Evolutionary conservation across 2,888 invertebrate genomes (phyloP).

Genomic region (Invenusta paracnida): DNA sequence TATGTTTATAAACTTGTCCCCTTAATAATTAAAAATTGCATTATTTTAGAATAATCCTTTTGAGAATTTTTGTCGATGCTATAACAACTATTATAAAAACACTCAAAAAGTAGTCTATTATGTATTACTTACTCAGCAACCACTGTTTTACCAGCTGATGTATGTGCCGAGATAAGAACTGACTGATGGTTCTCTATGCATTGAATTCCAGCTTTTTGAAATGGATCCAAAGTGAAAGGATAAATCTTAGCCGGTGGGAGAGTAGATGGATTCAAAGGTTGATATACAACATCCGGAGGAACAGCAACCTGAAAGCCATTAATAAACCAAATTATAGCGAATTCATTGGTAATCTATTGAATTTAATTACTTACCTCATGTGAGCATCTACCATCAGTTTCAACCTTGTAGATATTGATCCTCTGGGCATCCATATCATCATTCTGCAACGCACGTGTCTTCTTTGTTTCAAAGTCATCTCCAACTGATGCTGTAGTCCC

Average conservation of each 20-base stretch:
- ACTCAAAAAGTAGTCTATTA: no score
- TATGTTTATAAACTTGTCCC: no score
- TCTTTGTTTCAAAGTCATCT: not conserved
- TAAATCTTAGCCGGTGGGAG: conserved; percentile 78
- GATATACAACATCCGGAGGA: conserved; percentile 43
- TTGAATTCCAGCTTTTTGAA: conserved; percentile 89
- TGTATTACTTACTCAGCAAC: conserved; percentile 76
- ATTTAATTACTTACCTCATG: conserved; percentile 73
- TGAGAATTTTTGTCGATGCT: no score
- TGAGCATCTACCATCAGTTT: conserved; percentile 83
- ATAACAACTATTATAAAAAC: no score
- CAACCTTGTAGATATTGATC: conserved; percentile 79
- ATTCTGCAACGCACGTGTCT: not conserved
- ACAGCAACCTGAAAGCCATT: conserved; percentile 56
- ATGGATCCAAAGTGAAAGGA: conserved; percentile 88
- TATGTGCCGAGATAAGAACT: conserved; percentile 95
- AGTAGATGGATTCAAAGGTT: conserved; percentile 38
- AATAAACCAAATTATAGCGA: not conserved
- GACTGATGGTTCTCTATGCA: conserved; percentile 97
- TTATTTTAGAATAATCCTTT: no score
- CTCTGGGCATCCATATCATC: conserved; percentile 58
- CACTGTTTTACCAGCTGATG: conserved; percentile 98
- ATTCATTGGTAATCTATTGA: not conserved
- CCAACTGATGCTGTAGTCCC: not conserved
- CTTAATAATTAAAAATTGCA: no score